Percentiles rank a stretch among this genome's conserved stretches.
Conservation (phyloP, 2,113 vertebrate species). For the Atherinomorus stipes region DNA sequence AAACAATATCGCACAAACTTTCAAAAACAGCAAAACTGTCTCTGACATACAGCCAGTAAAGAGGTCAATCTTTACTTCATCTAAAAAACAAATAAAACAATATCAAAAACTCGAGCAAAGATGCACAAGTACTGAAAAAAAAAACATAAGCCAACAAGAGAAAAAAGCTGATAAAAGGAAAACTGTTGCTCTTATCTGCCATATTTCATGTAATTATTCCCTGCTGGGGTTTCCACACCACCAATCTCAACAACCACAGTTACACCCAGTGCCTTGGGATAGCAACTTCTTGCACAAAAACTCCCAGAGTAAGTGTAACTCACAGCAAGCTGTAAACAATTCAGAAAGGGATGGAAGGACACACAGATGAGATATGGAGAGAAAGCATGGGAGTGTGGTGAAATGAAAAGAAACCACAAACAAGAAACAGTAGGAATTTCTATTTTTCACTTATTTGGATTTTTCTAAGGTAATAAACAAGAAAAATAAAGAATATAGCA, state of each 20-base stretch:
- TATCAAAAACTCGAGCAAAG: background rate
- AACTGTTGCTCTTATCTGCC: constrained; percentile 47
- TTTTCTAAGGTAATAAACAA: background rate
- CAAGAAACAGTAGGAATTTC: background rate
- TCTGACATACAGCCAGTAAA: background rate
- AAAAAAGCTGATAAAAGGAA: constrained; percentile 6
- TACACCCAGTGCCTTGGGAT: constrained; percentile 74
- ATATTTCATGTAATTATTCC: constrained; percentile 65
- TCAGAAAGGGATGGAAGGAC: constrained; percentile 7
- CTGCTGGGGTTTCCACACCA: constrained; percentile 54
- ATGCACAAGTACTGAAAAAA: background rate
- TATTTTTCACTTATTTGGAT: background rate
- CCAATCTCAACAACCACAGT: constrained; percentile 50
- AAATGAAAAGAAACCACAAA: background rate
- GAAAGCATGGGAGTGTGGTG: too few relatives aligned
- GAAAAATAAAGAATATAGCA: background rate
- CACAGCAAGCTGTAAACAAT: constrained; percentile 47
- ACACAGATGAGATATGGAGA: background rate
- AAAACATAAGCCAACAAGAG: background rate
- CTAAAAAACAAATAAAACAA: background rate
- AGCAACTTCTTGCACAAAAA: constrained; percentile 54
- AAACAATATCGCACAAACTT: too few relatives aligned
- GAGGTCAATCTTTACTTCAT: background rate
- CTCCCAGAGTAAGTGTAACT: constrained; percentile 40
- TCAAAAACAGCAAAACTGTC: too few relatives aligned